These are phyloP conservation scores for Spermophilus dauricus DNA, from an alignment of 2,113 vertebrate species.

Conservation along the genomic window DNA sequence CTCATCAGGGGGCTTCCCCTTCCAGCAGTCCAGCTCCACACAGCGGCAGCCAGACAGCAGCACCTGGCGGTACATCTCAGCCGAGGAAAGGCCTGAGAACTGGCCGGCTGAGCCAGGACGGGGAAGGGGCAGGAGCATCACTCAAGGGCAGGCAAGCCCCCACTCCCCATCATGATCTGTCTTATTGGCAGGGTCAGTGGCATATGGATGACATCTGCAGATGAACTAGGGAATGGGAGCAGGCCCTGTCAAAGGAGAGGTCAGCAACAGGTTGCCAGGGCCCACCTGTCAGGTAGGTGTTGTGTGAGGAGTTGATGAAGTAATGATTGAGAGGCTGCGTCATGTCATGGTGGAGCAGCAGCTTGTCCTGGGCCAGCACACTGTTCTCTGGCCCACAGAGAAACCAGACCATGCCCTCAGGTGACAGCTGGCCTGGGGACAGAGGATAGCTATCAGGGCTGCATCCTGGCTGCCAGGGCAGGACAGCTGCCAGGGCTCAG, in stretches of 20 bases:
- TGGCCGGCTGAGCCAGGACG: constrained; percentile 92
- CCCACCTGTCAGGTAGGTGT: constrained; percentile 97
- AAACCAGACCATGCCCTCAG: constrained; percentile 95
- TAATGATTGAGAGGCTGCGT: constrained; percentile 96
- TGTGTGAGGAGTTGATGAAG: constrained; percentile 98
- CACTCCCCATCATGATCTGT: accelerated
- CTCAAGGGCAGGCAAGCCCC: neutral
- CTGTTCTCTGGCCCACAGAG: constrained; percentile 95
- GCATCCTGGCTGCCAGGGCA: neutral
- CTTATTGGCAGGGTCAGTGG: neutral
- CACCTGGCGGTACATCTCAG: constrained; percentile 98
- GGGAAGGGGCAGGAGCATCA: neutral
- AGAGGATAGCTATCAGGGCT: neutral
- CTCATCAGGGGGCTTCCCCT: constrained; percentile 96
- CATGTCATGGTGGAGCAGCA: constrained; percentile 95
- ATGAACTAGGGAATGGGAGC: neutral
- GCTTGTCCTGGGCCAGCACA: constrained; percentile 91
- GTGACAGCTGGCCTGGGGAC: constrained; percentile 94
- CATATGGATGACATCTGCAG: accelerated
- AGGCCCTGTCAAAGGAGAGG: neutral
- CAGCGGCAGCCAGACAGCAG: constrained; percentile 97
- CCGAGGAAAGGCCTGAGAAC: constrained; percentile 96
- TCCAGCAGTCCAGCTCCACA: constrained; percentile 99
- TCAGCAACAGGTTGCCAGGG: neutral
- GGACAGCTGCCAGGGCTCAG: neutral